Base-by-base conservation (phyloP, 2,888 invertebrate species). In the Teleiodes luculella region DNA sequence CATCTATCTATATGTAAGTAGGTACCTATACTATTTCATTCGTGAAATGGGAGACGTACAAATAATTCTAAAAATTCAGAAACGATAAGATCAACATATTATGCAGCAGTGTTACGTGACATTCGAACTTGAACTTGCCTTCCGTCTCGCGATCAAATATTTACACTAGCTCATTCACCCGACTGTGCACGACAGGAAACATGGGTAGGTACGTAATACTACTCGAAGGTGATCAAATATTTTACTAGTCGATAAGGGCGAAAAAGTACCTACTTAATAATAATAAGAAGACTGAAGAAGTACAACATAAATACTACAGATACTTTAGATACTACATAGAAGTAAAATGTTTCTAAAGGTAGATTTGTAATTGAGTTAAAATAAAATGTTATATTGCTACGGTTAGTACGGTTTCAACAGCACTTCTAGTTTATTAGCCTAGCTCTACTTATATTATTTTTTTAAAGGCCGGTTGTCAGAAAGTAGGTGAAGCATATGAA, bases 401-500 rank as follows among this genome's bases (percentile, higher is more conserved):
- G n/a, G n/a, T n/a, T n/a, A n/a, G n/a, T n/a, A n/a, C n/a, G n/a
- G n/a, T n/a, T n/a, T n/a, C n/a, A n/a, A n/a, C n/a, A n/a, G 43
- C 53, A 33, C 53, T 47, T 28, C 43, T 43, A 43, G 28, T 28
- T 43, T 43, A 43, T 43, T 43, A 24, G 13, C 28, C 28, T n/a
- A 43, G 43, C 13, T 16, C 43, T 43, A 43, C n/a, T n/a, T n/a
- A n/a, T n/a, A n/a, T n/a, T 43, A 41, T 18, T 24, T 43, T 43
- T 43, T 43, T 7, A 43, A 41, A 11, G 18, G 18, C 39, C 18
- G 39, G 24, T 50, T 14, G 14, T 24, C 33, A 43, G 52, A 52
- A 65, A 57, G 65, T 61, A 52, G 65, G 65, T 57, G 61, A 59
- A 52, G 53, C 52, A 53, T 59, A 52, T 58, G 59, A 64, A 63